These are phyloP conservation scores for Cecidostiba fungosa DNA, from an alignment of 2,888 invertebrate genomes.

Conservation along the genomic window DNA sequence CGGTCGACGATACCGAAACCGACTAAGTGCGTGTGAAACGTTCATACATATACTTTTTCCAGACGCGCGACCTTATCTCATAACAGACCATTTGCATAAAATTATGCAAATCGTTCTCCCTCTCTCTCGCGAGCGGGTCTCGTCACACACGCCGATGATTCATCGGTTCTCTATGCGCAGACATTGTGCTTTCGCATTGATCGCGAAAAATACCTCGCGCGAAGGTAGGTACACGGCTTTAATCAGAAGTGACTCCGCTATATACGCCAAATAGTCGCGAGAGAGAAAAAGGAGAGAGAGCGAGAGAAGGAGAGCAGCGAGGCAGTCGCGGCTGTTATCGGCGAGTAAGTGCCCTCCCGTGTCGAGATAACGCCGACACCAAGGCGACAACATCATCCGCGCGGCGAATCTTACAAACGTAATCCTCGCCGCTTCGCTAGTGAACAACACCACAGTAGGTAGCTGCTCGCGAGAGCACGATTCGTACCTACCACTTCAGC, in stretches of 20 bases:
- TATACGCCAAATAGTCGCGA: neutral
- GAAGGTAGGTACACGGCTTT: neutral
- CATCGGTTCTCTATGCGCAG: neutral
- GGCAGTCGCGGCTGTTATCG: slow-evolving; percentile 73
- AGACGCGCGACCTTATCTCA: slow-evolving; percentile 32
- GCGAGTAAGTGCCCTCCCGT: slow-evolving; percentile 79
- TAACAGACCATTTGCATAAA: slow-evolving; percentile 39
- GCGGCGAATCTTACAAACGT: slow-evolving; percentile 76
- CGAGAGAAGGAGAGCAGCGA: slow-evolving; percentile 61
- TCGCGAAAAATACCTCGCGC: neutral
- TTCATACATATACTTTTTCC: slow-evolving; percentile 23
- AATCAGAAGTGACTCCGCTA: slow-evolving; percentile 23
- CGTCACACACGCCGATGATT: neutral
- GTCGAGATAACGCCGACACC: slow-evolving; percentile 79
- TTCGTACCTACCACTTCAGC: too few relatives aligned
- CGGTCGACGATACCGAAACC: slow-evolving; percentile 12
- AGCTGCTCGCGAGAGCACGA: slow-evolving; percentile 5
- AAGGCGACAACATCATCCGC: slow-evolving; percentile 79
- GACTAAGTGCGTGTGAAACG: slow-evolving; percentile 36
- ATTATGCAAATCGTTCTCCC: slow-evolving; percentile 23
- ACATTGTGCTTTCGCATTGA: too few relatives aligned
- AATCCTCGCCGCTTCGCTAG: slow-evolving; percentile 75
- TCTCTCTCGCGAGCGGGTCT: neutral
- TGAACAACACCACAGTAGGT: slow-evolving; percentile 74
- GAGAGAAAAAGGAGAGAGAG: slow-evolving; percentile 13